Base-by-base conservation (phyloP, 2,888 invertebrate genomes). In the Nysson spinosus region DNA sequence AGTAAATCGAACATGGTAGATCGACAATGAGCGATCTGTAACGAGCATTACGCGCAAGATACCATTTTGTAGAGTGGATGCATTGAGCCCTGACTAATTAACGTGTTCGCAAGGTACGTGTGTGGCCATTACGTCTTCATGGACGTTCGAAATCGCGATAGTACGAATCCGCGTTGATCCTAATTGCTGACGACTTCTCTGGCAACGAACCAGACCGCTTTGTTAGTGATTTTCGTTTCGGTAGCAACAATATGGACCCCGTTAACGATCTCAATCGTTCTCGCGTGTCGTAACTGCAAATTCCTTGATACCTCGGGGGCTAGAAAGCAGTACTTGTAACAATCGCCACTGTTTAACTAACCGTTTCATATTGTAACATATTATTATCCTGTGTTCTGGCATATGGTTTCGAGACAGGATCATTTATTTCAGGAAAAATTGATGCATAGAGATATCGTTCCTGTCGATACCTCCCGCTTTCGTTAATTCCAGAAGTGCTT, bases 11-110 rank as follows among this genome's bases (percentile, higher is more conserved):
- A 40, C 32, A 19, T 12, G 34, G 22, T 49, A 51, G 60, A 52
- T 56, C 22, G 55, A 32, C 40, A 43, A 37, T 49, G 50, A 65
- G 35, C 42, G 66, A 64, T 64, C 47, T 64, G 61, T 44, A 37
- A 63, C 46, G 30, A 50, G 39, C 55, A 44, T 24, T 17, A 14
- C 12, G 42, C 16, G 20, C n/a, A 37, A 30, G 66, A 20, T 14
- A 47, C 24, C 26, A 30, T 44, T 47, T 60, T 19, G 42, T 26
- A 40, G 46, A 50, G 42, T 34, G 49, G 20, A 24, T 35, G 47
- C 54, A 30, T 43, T 50, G 43, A 30, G 51, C 57, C 54, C 24
- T 57, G 47, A 51, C 69, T 69, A 69, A 63, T 69, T 68, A 69
- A 69, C 34, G 49, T 47, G 28, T 67, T 40, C 30, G 37, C 47